Percentiles rank a stretch among this genome's conserved stretches.
Conservation (phyloP, 2,113 vertebrate species). For the Corydoras sp. region DNA sequence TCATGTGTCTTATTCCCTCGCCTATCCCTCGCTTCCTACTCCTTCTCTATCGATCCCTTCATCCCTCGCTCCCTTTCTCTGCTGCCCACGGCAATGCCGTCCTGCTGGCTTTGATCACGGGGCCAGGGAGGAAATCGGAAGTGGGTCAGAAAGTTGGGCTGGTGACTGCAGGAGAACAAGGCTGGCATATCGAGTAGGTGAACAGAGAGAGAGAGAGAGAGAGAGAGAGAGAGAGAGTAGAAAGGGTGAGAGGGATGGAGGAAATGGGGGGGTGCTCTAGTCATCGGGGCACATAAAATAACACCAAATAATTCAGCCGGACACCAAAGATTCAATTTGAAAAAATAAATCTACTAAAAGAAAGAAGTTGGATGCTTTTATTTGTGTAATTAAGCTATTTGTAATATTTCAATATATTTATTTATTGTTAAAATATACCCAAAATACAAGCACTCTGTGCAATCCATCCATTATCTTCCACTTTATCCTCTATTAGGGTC, state of each 20-base stretch:
- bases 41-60: slow-evolving; percentile 61
- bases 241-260: slow-evolving; percentile 36
- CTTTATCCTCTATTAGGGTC: too few species aligned
- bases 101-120: slow-evolving; percentile 76
- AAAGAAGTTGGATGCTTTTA: neutral
- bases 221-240: slow-evolving; percentile 33
- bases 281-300: slow-evolving; percentile 62
- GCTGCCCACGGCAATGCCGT: slow-evolving; percentile 71
- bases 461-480: too few species aligned
- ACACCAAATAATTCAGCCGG: slow-evolving; percentile 61
- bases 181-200: slow-evolving; percentile 78
- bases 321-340: slow-evolving; percentile 9
- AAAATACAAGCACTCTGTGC: too few species aligned
- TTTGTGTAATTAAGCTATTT: too few species aligned
- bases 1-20: slow-evolving; percentile 55
- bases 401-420: too few species aligned
- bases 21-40: slow-evolving; percentile 63
- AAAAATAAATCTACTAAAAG: neutral
- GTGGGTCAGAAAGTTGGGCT: slow-evolving; percentile 77
- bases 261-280: slow-evolving; percentile 48
- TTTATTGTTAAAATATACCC: too few species aligned
- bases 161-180: slow-evolving; percentile 78
- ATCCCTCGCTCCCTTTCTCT: slow-evolving; percentile 60
- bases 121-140: slow-evolving; percentile 72
- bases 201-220: slow-evolving; percentile 36